Percentiles rank a stretch among this genome's conserved stretches.
phyloP scores from a whole-genome alignment of 2,797 vertebrate genomes.

The Brotula barbata region DNA sequence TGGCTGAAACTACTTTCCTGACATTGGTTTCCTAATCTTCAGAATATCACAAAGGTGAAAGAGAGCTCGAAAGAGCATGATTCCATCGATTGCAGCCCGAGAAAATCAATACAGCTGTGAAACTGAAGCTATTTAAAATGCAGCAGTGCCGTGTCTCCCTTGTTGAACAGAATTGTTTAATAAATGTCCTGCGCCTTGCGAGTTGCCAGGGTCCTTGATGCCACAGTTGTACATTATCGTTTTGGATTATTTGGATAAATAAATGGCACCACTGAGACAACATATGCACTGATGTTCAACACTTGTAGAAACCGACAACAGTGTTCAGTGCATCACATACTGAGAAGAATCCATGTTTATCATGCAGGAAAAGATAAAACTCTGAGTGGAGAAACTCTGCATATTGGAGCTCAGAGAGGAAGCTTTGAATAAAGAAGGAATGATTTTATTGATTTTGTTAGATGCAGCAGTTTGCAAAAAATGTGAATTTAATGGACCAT shows the following conservation, averaged over 20 bases:
- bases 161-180: slow-evolving; percentile 31
- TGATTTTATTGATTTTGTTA: too few species aligned
- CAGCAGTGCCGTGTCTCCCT: slow-evolving; percentile 13
- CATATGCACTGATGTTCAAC: slow-evolving; percentile 19
- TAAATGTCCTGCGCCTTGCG: too few species aligned
- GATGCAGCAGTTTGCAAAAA: too few species aligned
- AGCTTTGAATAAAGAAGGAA: too few species aligned
- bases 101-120: slow-evolving; percentile 37
- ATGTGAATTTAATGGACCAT: too few species aligned
- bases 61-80: neutral
- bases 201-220: neutral
- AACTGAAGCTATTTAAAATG: slow-evolving; percentile 30
- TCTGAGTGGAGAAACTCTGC: slow-evolving; percentile 16
- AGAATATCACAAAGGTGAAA: slow-evolving; percentile 9
- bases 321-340: slow-evolving; percentile 12
- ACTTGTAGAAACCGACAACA: slow-evolving; percentile 33
- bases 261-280: slow-evolving; percentile 11
- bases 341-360: slow-evolving; percentile 29
- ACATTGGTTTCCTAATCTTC: slow-evolving; percentile 5
- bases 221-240: neutral
- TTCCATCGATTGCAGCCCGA: slow-evolving; percentile 20
- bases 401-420: too few species aligned
- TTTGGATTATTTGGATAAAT: slow-evolving; percentile 37
- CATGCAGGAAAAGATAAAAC: slow-evolving; percentile 39
- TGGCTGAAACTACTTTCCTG: neutral